Percentiles rank a stretch among this genome's conserved stretches.
These are phyloP conservation scores for Torymus tubicola DNA, from an alignment of 2,888 invertebrate genomes.

Conservation along the genomic window DNA sequence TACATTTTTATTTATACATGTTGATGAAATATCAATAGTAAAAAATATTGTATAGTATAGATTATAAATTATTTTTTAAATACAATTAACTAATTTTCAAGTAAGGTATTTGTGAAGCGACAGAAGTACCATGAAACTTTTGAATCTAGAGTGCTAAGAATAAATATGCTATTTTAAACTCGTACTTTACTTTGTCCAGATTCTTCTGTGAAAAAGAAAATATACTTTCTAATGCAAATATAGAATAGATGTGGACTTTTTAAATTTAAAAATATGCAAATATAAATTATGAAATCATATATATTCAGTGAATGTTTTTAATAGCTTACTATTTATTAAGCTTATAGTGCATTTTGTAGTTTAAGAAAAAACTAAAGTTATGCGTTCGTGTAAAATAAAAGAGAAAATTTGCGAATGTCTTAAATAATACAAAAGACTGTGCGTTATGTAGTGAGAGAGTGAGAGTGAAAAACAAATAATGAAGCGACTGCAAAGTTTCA, in stretches of 20 bases:
- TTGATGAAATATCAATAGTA: neutral
- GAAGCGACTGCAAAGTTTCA: conserved; percentile 46
- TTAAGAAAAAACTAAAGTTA: conserved; percentile 34
- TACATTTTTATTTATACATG: conserved; percentile 3
- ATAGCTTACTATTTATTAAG: conserved; percentile 22
- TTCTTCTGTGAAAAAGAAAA: conserved; percentile 5
- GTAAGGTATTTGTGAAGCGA: neutral
- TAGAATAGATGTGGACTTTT: conserved; percentile 23
- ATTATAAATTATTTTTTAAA: conserved; percentile 21
- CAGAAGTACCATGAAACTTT: neutral
- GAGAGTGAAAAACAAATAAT: conserved; percentile 41
- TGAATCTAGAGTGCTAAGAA: conserved; percentile 21
- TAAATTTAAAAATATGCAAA: neutral
- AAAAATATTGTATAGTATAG: conserved; percentile 13
- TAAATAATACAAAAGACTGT: conserved; percentile 20
- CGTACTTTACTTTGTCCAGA: neutral
- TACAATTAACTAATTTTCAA: neutral
- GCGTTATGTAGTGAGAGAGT: conserved; percentile 36
- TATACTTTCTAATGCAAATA: neutral
- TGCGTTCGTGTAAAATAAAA: conserved; percentile 41
- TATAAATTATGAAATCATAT: neutral
- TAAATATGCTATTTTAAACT: conserved; percentile 12
- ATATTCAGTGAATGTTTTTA: neutral
- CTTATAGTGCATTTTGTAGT: conserved; percentile 31
- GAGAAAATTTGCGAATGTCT: conserved; percentile 37